Evolutionary conservation across 2,113 vertebrate species (phyloP).

Genomic region (Pristiophorus japonicus): DNA sequence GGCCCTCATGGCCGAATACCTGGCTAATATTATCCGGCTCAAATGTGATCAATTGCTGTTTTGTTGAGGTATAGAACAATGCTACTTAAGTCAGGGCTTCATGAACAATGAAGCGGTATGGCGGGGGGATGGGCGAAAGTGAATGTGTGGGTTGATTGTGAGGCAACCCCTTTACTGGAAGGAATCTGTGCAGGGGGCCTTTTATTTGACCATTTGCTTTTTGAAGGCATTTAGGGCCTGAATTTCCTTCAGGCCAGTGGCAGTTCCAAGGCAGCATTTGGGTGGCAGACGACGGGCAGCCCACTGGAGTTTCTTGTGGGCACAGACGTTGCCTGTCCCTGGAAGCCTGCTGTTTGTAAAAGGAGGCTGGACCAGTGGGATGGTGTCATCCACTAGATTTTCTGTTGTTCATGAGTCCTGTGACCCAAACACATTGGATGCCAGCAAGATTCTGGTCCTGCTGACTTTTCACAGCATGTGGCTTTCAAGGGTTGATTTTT

Average conservation of each 20-base stretch:
- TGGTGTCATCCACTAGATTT: background rate
- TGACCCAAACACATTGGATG: background rate
- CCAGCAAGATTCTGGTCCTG: background rate
- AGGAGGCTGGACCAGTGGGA: background rate
- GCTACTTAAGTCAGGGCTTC: background rate
- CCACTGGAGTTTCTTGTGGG: background rate
- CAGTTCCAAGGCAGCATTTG: background rate
- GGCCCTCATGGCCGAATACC: background rate
- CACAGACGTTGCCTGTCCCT: background rate
- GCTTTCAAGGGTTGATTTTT: background rate
- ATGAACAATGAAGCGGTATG: background rate
- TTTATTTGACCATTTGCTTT: background rate
- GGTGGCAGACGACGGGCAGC: too few relatives aligned
- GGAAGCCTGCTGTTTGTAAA: background rate
- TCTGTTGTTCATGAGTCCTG: background rate
- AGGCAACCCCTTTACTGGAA: background rate
- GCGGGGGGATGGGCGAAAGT: background rate
- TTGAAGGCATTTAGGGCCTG: background rate
- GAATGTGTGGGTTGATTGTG: background rate
- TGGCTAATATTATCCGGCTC: background rate
- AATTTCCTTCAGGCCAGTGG: background rate
- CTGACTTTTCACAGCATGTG: background rate
- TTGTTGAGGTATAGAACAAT: background rate
- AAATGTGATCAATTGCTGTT: background rate
- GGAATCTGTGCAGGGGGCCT: background rate